These are phyloP conservation scores for Celastrina argiolus DNA, from an alignment of 2,888 invertebrate species.

Conservation along the genomic window DNA sequence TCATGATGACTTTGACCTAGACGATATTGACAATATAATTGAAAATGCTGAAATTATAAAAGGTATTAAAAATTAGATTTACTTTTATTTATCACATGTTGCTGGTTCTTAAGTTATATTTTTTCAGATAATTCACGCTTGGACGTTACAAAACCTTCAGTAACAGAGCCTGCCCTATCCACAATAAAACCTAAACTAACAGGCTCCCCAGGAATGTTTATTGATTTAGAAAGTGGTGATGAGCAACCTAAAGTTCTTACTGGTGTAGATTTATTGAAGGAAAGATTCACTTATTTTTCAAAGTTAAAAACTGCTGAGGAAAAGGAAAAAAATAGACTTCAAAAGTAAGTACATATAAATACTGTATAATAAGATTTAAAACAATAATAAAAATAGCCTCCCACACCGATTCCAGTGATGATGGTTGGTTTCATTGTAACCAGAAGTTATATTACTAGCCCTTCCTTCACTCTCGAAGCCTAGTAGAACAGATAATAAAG, in stretches of 20 bases:
- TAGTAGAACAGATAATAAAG: too few species aligned
- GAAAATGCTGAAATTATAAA: constrained; percentile 55
- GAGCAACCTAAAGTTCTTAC: constrained; percentile 55
- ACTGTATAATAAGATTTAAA: too few species aligned
- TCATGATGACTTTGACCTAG: constrained; percentile 54
- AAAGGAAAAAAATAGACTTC: constrained; percentile 73
- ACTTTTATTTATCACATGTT: neutral
- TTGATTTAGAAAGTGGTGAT: constrained; percentile 53
- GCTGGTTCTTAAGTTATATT: neutral
- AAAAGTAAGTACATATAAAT: constrained; percentile 67
- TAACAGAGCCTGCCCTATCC: constrained; percentile 32
- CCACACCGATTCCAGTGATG: too few species aligned
- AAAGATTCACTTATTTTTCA: constrained; percentile 84
- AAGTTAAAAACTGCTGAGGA: constrained; percentile 72
- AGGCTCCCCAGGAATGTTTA: constrained; percentile 73
- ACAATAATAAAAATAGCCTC: too few species aligned
- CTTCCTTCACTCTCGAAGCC: too few species aligned
- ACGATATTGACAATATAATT: constrained; percentile 59
- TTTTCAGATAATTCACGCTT: constrained; percentile 39
- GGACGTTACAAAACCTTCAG: constrained; percentile 29
- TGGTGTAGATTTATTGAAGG: constrained; percentile 82
- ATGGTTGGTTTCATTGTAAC: too few species aligned
- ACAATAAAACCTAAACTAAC: constrained; percentile 63
- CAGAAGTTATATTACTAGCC: too few species aligned
- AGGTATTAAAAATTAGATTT: constrained; percentile 39